A percentile compares a stretch with the other conserved stretches of the same genome.
phyloP scores from a whole-genome alignment of 2,888 invertebrate genomes.

The Diachrysia chrysitis region DNA sequence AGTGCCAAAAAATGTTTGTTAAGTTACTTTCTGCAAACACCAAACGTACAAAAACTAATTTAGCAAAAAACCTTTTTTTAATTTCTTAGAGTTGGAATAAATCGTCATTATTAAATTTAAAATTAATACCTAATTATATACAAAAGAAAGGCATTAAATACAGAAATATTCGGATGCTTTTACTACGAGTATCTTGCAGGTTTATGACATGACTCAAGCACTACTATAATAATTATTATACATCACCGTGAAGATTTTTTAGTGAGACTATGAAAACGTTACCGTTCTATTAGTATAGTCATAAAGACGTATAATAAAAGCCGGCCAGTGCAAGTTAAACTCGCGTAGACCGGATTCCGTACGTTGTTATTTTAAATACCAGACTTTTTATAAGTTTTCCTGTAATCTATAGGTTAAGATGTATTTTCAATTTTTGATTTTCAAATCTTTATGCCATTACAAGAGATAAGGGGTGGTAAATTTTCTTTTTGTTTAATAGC shows the following conservation, averaged over 20 bases:
- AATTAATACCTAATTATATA: not conserved
- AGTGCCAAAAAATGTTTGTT: slow-evolving; percentile 57
- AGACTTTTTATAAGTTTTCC: too few relatives aligned
- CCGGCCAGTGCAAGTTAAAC: too few relatives aligned
- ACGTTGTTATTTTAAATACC: too few relatives aligned
- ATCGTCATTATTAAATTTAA: too few relatives aligned
- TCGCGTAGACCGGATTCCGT: too few relatives aligned
- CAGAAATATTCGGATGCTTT: slow-evolving; percentile 23
- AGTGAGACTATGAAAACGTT: slow-evolving; percentile 50
- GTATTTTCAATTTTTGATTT: too few relatives aligned
- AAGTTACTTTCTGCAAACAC: slow-evolving; percentile 22
- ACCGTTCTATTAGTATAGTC: slow-evolving; percentile 43
- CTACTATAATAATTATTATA: slow-evolving; percentile 30
- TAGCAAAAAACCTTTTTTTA: slow-evolving; percentile 26
- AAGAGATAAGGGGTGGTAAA: too few relatives aligned
- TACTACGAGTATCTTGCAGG: slow-evolving; percentile 33
- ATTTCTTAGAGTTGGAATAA: not conserved
- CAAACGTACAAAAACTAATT: slow-evolving; percentile 24
- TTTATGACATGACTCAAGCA: slow-evolving; percentile 42
- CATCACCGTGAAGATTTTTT: slow-evolving; percentile 47
- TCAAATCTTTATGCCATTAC: too few relatives aligned
- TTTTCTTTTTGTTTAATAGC: too few relatives aligned
- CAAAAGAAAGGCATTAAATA: slow-evolving; percentile 7
- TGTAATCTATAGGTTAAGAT: too few relatives aligned
- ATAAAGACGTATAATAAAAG: slow-evolving; percentile 46